Percentiles rank a stretch among this genome's conserved stretches.
Conservation (phyloP, 1,140 invertebrate genomes). For the Bombus fervidus region DNA sequence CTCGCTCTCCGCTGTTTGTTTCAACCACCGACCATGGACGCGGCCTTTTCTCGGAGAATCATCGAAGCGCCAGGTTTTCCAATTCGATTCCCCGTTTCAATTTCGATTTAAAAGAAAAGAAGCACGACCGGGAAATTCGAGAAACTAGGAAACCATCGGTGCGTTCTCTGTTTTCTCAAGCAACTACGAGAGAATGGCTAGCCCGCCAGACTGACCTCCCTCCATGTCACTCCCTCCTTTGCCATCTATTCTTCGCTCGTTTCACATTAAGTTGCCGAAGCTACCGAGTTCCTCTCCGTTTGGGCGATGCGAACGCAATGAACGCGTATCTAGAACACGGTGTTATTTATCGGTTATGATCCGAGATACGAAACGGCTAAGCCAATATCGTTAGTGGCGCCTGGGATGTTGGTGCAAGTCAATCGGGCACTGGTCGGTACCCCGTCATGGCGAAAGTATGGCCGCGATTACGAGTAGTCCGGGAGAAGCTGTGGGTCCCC, state of each 20-base stretch:
- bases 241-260: neutral
- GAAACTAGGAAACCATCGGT: neutral
- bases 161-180: neutral
- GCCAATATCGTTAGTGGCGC: slow-evolving; percentile 74
- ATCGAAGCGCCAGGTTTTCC: neutral
- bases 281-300: neutral
- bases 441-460: slow-evolving; percentile 38
- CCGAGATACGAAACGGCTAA: slow-evolving; percentile 59
- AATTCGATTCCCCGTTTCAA: neutral
- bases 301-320: slow-evolving; percentile 1
- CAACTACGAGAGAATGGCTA: neutral
- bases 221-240: slow-evolving; percentile 18
- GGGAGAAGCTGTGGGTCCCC: neutral
- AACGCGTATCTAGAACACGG: neutral
- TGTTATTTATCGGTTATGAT: slow-evolving; percentile 72
- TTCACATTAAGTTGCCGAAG: neutral
- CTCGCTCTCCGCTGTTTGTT: neutral
- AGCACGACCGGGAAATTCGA: neutral
- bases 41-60: neutral
- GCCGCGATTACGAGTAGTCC: neutral
- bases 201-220: neutral
- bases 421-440: neutral
- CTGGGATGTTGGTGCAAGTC: slow-evolving; percentile 47
- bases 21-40: neutral
- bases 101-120: neutral